Evolutionary conservation across 1,140 invertebrate species (phyloP).

Genomic region (Dreissena polymorpha): DNA sequence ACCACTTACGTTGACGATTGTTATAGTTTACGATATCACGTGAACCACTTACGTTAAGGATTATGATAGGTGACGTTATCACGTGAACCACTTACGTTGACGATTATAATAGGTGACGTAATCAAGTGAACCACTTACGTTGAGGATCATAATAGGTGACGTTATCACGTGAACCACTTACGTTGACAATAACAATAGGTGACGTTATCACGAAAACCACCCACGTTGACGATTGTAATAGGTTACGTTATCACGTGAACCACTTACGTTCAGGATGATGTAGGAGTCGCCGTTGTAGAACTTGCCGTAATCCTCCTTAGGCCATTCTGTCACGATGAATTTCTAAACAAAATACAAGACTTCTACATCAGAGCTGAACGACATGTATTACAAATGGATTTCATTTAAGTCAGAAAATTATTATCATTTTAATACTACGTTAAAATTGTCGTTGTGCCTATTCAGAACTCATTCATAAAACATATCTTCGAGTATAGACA

Average conservation of each 20-base stretch:
- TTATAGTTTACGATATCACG: background rate
- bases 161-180: conserved; percentile 81
- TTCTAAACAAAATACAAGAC: conserved; percentile 82
- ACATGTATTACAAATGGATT: no score
- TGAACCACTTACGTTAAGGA: conserved; percentile 87
- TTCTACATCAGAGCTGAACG: no score
- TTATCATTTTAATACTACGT: no score
- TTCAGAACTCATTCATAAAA: no score
- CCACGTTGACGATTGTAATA: conserved; percentile 89
- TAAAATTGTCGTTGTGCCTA: no score
- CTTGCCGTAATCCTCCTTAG: conserved; percentile 90
- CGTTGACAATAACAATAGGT: conserved; percentile 83
- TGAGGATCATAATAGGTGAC: conserved; percentile 85
- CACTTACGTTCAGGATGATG: conserved; percentile 91
- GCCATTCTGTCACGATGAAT: conserved; percentile 89
- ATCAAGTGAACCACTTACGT: conserved; percentile 83
- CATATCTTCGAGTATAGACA: no score
- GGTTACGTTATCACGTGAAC: background rate
- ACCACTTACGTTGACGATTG: conserved; percentile 89
- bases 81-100: conserved; percentile 86
- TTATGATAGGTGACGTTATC: conserved; percentile 90
- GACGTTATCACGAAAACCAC: conserved; percentile 69
- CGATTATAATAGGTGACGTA: conserved; percentile 83
- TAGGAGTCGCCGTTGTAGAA: conserved; percentile 95
- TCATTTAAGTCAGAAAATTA: no score